phyloP scores from a whole-genome alignment of 2,888 invertebrate species.

The Archaeoteleia sp. region DNA sequence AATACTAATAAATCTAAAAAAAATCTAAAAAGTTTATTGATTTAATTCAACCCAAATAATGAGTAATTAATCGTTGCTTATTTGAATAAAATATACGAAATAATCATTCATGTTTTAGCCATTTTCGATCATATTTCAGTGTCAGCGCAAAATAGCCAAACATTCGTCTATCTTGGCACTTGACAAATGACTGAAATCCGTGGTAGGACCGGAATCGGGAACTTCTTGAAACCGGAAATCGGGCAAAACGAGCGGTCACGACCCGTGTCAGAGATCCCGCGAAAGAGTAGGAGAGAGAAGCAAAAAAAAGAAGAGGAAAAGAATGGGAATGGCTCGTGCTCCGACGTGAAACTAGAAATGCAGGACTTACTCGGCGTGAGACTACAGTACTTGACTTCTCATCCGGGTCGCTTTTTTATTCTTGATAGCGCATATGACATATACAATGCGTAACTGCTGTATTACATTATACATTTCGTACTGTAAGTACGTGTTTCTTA shows the following conservation, averaged over 20 bases:
- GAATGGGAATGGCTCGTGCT: conserved; percentile 41
- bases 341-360: conserved; percentile 46
- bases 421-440: conserved; percentile 32
- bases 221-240: conserved; percentile 45
- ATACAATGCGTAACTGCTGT: conserved; percentile 46
- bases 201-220: conserved; percentile 44
- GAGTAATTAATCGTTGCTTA: conserved; percentile 17
- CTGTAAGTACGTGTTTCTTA: conserved; percentile 21
- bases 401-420: conserved; percentile 46
- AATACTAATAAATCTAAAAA: too few species aligned
- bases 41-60: conserved; percentile 5
- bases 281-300: conserved; percentile 10
- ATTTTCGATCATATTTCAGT: conserved; percentile 35
- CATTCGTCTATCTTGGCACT: conserved; percentile 12
- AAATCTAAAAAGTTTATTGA: too few species aligned
- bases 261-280: conserved; percentile 10
- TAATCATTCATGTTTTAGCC: conserved; percentile 18
- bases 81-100: conserved; percentile 11
- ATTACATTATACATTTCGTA: conserved; percentile 41
- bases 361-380: conserved; percentile 44
- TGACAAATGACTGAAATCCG: conserved; percentile 25
- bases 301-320: conserved; percentile 13
- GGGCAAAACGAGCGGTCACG: conserved; percentile 27
- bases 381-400: conserved; percentile 48
- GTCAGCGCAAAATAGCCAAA: conserved; percentile 4